Base-by-base conservation (phyloP, 2,797 vertebrate species). In the Cyclopterus lumpus region DNA sequence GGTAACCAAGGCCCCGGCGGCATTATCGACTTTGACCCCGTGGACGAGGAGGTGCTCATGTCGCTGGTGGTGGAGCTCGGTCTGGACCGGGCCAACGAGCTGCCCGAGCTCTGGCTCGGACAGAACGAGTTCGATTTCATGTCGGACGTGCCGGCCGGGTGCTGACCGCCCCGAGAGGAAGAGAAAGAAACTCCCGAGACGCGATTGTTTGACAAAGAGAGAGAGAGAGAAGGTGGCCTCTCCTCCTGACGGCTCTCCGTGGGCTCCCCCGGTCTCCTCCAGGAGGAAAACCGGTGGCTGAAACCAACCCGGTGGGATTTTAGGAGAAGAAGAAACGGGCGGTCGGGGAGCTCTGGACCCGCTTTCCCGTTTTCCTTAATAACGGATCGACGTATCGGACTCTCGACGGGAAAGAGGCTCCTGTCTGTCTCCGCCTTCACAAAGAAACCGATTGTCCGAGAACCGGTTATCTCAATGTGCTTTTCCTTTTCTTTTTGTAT, bases 121-220 rank as follows among this genome's bases (percentile, higher is more conserved):
- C 96, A 97, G 87, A 97, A 95, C 48, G 95, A 97, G 89, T 96
- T 97, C 64, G 95, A 97, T 80, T 96, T 96, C 75, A 92, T 94
- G 67, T 89, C 94, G 0, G 96, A 96, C 16, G 93, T 96, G 24
- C 94, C 93, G 0, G 93, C 94, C 5, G 90, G 95, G 57, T 95
- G 93, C 92, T 96, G 93, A 40, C 38, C 38, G 8, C 38, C 38
- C 38, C 38, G 10, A 12, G 38, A 12, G 11, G 34, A n/a, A n/a
- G n/a, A n/a, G 32, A 2, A 6, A 10, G 9, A 32, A 40, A 64
- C 36, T 11, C 18, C 7, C 0, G 22, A 38, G 69, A 64, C 7
- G 22, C 53, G 80, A 65, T 30, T 26, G 65, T 58, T 44, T 36
- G 53, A 81, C 65, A 59, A 26, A 63, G 54, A 55, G 51, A 59